These are phyloP conservation scores for Vidua chalybeata DNA, from an alignment of 2,113 vertebrate species.

Conservation along the genomic window DNA sequence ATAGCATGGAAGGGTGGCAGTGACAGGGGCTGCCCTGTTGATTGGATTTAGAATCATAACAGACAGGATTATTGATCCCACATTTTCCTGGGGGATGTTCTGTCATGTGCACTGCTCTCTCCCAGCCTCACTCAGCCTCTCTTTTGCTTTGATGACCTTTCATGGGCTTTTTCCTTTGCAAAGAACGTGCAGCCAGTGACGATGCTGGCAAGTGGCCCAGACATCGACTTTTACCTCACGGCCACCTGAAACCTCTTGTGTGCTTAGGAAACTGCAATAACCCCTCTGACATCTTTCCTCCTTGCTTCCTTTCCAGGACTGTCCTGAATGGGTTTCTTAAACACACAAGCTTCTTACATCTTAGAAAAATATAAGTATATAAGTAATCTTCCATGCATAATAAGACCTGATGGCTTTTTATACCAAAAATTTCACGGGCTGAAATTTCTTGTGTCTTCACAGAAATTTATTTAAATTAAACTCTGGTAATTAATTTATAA, in stretches of 20 bases:
- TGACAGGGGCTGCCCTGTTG: not conserved
- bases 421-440: not conserved
- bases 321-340: not conserved
- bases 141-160: not conserved
- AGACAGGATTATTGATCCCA: not conserved
- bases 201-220: not conserved
- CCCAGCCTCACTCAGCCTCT: not conserved
- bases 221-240: not conserved
- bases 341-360: not conserved
- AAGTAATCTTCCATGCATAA: not conserved
- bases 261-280: not conserved
- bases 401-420: not conserved
- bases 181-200: not conserved
- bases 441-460: not conserved
- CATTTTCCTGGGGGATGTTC: rapidly evolving
- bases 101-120: not conserved
- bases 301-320: not conserved
- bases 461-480: not conserved
- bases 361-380: not conserved
- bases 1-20: not conserved
- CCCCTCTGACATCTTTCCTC: not conserved
- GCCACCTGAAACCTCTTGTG: not conserved
- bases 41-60: not conserved
- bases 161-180: not conserved
- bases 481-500: not conserved